Conservation (phyloP, 2,888 invertebrate species). For the Hetaerina titia region DNA sequence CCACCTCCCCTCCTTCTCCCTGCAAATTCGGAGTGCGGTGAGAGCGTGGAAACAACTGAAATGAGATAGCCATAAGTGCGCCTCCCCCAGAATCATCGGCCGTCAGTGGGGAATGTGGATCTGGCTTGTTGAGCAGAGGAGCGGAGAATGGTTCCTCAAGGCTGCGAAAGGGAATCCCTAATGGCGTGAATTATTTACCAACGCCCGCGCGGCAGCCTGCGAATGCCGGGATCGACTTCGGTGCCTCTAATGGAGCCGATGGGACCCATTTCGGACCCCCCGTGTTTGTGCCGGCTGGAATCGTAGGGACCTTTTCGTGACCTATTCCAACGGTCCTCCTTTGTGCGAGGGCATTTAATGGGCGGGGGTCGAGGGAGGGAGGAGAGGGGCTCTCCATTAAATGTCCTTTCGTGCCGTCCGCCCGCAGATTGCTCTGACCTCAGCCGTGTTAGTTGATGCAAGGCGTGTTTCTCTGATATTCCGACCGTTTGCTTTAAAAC, state of each 20-base stretch:
- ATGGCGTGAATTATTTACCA: conserved; percentile 38
- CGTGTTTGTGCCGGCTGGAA: not conserved
- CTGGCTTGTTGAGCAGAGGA: not conserved
- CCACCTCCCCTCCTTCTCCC: too few species aligned
- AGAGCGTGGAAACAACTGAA: not conserved
- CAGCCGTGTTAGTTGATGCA: not conserved
- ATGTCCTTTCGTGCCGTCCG: not conserved
- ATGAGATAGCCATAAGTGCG: not conserved
- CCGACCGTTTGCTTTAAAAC: not conserved
- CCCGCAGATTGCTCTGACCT: not conserved
- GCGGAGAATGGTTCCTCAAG: not conserved
- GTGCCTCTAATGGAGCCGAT: conserved; percentile 23
- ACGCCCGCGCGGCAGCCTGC: not conserved
- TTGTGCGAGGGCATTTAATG: not conserved
- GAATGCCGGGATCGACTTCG: not conserved
- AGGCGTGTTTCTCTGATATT: not conserved
- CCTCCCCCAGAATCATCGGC: not conserved
- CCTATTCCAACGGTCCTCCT: not conserved
- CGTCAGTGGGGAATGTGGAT: not conserved
- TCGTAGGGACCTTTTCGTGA: not conserved
- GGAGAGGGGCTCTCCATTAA: not conserved
- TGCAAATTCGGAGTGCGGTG: too few species aligned
- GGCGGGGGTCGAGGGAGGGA: not conserved
- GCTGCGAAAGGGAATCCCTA: conserved; percentile 32
- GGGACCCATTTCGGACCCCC: not conserved